Percentiles rank a stretch among this genome's conserved stretches.
These are phyloP conservation scores for Argyrosomus regius DNA, from an alignment of 2,797 vertebrate genomes.

Conservation along the genomic window DNA sequence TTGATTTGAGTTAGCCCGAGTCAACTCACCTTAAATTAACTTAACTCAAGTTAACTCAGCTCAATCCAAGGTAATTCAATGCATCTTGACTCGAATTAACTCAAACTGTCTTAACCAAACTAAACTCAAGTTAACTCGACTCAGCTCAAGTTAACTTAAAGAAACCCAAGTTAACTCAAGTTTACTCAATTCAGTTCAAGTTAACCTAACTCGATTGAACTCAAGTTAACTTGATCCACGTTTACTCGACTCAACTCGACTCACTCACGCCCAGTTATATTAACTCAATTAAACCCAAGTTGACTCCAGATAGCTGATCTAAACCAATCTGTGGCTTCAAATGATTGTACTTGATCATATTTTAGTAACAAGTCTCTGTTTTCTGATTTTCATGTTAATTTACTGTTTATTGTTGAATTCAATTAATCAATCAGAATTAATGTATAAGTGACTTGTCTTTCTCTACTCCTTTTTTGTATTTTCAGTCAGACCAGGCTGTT, in stretches of 20 bases:
- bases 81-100: not conserved
- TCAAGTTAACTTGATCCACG: not conserved
- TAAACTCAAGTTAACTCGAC: too few species aligned
- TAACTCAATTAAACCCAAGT: too few species aligned
- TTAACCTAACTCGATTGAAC: too few species aligned
- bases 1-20: too few species aligned
- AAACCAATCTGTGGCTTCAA: not conserved
- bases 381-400: too few species aligned
- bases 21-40: too few species aligned
- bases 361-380: not conserved
- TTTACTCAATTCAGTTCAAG: too few species aligned
- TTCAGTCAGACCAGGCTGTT: not conserved
- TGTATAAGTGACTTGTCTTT: not conserved
- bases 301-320: too few species aligned
- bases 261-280: not conserved
- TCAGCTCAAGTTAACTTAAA: too few species aligned
- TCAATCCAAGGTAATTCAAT: not conserved
- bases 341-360: not conserved
- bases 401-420: too few species aligned
- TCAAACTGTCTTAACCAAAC: not conserved
- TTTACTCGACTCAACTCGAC: not conserved
- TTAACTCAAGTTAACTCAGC: not conserved
- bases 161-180: too few species aligned
- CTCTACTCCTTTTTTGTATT: not conserved
- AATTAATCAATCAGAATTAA: too few species aligned